A percentile compares a stretch with the other conserved stretches of the same genome.
These are phyloP conservation scores for Pyxicephalus adspersus DNA, from an alignment of 2,113 vertebrate species.

Conservation along the genomic window DNA sequence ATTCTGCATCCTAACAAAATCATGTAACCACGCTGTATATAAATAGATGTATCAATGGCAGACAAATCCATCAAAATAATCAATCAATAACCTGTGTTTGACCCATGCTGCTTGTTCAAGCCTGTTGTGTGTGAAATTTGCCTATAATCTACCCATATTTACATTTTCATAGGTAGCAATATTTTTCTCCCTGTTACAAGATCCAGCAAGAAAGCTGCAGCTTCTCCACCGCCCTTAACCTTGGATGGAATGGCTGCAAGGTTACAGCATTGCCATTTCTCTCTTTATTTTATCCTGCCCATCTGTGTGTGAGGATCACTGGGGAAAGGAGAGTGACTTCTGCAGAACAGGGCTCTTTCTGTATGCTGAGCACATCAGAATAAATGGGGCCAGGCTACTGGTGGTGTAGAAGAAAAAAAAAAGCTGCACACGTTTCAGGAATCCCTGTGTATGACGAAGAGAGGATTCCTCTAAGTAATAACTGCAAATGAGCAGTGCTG, in stretches of 20 bases:
- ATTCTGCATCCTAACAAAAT: no score
- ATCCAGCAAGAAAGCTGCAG: slow-evolving; percentile 13
- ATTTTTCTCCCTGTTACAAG: slow-evolving; percentile 24
- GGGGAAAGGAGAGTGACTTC: slow-evolving; percentile 30
- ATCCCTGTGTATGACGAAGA: slow-evolving; percentile 32
- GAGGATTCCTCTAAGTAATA: slow-evolving; percentile 42
- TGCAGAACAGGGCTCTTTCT: slow-evolving; percentile 35
- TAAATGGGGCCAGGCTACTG: background rate
- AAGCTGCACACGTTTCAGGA: background rate
- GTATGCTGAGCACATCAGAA: slow-evolving; percentile 51
- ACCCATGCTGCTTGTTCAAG: no score
- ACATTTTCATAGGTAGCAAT: slow-evolving; percentile 9
- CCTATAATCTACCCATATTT: no score
- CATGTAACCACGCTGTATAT: no score
- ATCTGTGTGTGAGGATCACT: slow-evolving; percentile 13
- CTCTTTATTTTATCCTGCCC: slow-evolving; percentile 15
- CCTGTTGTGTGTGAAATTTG: no score
- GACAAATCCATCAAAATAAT: no score
- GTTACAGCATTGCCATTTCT: slow-evolving; percentile 30
- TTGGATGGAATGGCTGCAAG: slow-evolving; percentile 38
- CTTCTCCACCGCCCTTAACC: slow-evolving; percentile 33
- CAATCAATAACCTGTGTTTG: no score
- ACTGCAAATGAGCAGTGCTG: background rate
- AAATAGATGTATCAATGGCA: no score
- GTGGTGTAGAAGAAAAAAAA: background rate